Percentiles rank a stretch among this genome's conserved stretches.
Conservation (phyloP, 2,888 invertebrate species). For the Syrphus vitripennis region DNA sequence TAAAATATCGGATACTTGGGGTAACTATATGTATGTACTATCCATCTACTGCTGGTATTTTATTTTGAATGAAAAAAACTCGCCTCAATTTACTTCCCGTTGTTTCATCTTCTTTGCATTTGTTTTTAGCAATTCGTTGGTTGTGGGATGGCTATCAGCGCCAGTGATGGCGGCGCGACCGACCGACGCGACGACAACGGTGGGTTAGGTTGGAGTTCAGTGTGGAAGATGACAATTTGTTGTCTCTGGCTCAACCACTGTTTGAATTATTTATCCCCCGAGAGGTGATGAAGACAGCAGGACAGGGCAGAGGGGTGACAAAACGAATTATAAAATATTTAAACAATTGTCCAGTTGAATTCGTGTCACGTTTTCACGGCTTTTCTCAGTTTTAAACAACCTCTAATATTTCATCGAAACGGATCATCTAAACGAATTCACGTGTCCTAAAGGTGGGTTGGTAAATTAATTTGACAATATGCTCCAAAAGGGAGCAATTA, state of each 20-base stretch:
- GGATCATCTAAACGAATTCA: slow-evolving; percentile 61
- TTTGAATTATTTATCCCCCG: slow-evolving; percentile 61
- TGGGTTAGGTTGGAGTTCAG: neutral
- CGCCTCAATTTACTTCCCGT: slow-evolving; percentile 67
- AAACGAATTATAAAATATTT: slow-evolving; percentile 70
- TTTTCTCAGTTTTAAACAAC: slow-evolving; percentile 66
- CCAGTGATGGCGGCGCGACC: neutral
- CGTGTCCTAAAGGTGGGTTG: slow-evolving; percentile 46
- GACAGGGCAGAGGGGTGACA: neutral
- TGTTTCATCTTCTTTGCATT: slow-evolving; percentile 71
- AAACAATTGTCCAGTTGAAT: slow-evolving; percentile 68
- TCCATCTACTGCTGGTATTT: slow-evolving; percentile 25
- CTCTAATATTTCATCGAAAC: slow-evolving; percentile 47
- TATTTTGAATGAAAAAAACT: slow-evolving; percentile 68
- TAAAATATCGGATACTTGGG: slow-evolving; percentile 69
- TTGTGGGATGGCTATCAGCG: neutral
- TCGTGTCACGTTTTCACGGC: slow-evolving; percentile 73
- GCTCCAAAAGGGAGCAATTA: slow-evolving; percentile 54
- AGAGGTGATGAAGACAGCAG: neutral
- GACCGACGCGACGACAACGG: neutral
- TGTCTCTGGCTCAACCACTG: slow-evolving; percentile 54
- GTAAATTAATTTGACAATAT: slow-evolving; percentile 43
- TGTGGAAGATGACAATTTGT: slow-evolving; percentile 48
- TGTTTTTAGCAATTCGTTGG: slow-evolving; percentile 38
- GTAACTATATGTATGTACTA: slow-evolving; percentile 30